phyloP scores from a whole-genome alignment of 2,113 vertebrate genomes.

The Psilopsiagon aymara region DNA sequence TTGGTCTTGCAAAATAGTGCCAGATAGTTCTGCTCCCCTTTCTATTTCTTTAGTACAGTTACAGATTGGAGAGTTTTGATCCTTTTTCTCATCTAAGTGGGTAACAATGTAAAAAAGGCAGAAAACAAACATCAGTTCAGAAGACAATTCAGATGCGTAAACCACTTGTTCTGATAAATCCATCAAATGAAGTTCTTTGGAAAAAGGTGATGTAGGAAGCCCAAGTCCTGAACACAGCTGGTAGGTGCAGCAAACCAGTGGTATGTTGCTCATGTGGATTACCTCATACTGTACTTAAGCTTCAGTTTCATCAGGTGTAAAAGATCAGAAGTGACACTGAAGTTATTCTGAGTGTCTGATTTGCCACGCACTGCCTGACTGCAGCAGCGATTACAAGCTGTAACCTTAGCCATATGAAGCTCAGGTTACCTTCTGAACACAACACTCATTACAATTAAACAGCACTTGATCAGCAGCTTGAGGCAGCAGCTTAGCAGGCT shows the following conservation, averaged over 20 bases:
- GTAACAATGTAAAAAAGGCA: neutral
- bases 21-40: neutral
- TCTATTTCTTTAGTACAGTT: neutral
- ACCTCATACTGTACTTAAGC: accelerated
- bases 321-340: neutral
- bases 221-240: neutral
- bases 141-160: neutral
- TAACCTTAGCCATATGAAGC: neutral
- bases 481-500: neutral
- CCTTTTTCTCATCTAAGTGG: neutral
- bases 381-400: neutral
- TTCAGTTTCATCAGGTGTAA: neutral
- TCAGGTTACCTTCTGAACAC: neutral
- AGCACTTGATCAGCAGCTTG: neutral
- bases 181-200: neutral
- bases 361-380: neutral
- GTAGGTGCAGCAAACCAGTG: neutral
- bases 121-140: neutral
- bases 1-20: neutral
- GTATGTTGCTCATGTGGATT: neutral
- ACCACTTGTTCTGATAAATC: neutral
- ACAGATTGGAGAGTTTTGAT: neutral
- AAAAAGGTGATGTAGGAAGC: neutral
- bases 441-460: neutral
- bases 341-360: neutral